Base-by-base conservation (phyloP, 2,888 invertebrate species). In the Craniophora ligustri region DNA sequence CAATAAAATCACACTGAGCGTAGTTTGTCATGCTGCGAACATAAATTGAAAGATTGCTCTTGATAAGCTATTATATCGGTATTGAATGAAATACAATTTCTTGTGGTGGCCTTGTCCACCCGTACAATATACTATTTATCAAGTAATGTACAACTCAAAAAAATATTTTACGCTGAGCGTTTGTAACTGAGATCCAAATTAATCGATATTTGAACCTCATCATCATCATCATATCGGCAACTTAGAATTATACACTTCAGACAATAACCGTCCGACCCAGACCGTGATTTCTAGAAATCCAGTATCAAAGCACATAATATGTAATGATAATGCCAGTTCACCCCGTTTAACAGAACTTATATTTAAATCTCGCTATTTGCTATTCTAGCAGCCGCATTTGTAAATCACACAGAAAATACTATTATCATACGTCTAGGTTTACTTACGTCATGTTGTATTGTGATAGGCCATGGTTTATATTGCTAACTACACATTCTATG, bases 381-480 rank as follows among this genome's bases (percentile, higher is more conserved):
- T 44, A 63, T 56, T 51, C 45, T 49, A 49, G 40, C 31, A 19
- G 28, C 42, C 28, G 19, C 55, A 21, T 45, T 34, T 48, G 42
- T 36, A 51, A 53, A 54, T 48, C 28, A 44, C 38, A 32, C 2
- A 47, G 36, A 26, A 28, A 47, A 23, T 32, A 34, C n/a, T 16
- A 56, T 50, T 54, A 60, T 46, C 64, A 67, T 64, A 55, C 39
- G 16, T 10, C n/a, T 18, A 35, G 23, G 34, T 53, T 35, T 45
- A 16, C 18, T 35, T 28, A 61, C 46, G 26, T 32, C 28, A 53
- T 48, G 13, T 28, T 34, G 11, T 30, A 58, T 67, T 69, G 70
- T 39, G 51, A 38, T 69, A 71, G 72, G 69, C 21, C 72, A 69
- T 63, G 70, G 69, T 67, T 64, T 55, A 30, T 41, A 49, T 47